Evolutionary conservation across 2,113 vertebrate genomes (phyloP).

Genomic region (Pterophyllum scalare): DNA sequence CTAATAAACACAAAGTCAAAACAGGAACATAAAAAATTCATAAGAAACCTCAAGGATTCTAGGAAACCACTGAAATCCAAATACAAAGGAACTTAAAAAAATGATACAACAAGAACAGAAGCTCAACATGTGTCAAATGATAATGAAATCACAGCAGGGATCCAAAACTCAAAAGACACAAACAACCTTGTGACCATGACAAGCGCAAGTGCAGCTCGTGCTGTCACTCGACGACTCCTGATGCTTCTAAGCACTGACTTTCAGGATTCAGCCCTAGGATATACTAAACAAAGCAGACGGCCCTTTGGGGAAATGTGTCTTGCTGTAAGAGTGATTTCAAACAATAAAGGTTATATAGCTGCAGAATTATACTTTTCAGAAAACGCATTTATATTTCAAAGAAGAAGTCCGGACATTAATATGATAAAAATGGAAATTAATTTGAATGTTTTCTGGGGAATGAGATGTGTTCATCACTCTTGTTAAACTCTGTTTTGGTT

Average conservation of each 20-base stretch:
- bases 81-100: no score
- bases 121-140: rapidly evolving
- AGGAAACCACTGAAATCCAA: no score
- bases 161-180: background rate
- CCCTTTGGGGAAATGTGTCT: background rate
- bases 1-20: background rate
- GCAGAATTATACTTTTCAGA: background rate
- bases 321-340: conserved; percentile 8
- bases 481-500: background rate
- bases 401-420: background rate
- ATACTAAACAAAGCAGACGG: background rate
- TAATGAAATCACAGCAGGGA: background rate
- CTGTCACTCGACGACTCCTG: background rate
- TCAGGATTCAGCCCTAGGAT: background rate
- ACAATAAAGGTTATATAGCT: background rate
- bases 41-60: no score
- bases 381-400: background rate
- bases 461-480: background rate
- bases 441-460: background rate
- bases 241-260: background rate
- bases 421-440: background rate
- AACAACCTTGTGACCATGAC: background rate
- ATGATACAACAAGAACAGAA: background rate
- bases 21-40: background rate
- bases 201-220: background rate